Base-by-base conservation (phyloP, 2,113 vertebrate genomes). In the Tenebrosternarchus preto region DNA sequence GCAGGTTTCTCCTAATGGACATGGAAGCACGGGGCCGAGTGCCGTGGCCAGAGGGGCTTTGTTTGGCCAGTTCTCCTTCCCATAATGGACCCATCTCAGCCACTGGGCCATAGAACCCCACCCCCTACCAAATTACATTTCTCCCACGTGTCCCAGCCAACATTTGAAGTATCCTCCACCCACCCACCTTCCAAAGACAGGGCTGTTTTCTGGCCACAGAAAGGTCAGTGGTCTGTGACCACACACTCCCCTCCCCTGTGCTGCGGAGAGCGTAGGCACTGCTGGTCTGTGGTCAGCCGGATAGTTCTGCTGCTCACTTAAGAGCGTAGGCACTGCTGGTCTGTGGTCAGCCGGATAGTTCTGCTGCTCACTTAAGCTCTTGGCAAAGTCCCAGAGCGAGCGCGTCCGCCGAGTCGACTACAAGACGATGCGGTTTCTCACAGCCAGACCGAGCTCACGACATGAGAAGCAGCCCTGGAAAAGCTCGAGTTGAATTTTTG, bases 51-150 rank as follows among this genome's bases (percentile, higher is more conserved):
- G 73, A 60, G 24, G n/a, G 69, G 63, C 39, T 75, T 56, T 71
- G 73, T 72, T 36, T 43, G 77, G 67, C 27, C 66, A 11, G 80
- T 25, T 72, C 76, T 53, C 29, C 69, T 74, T 60, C n/a, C 39
- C 19, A 27, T 53, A 68, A 78, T 81, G 74, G 57, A 74, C 78
- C 63, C 55, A 17, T 46, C 70, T 73, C 53, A 84, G n/a, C 73
- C 46, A 66, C 31, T 46, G 31, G 53, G 29, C 46, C 60, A 29
- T 74, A n/a, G 68, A 66, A 73, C 66, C 78, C 83, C 74, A n/a
- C 1, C 69, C 36, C 78, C 69, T 43, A 80, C 57, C 46, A 25
- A n/a, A n/a, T 59, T 72, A 22, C 68, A 22, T 68, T 31, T 61
- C 68, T 66, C 39, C 53, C n/a, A 36, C 46, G 64, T 56, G 50